Percentiles rank a stretch among this genome's conserved stretches.
Evolutionary conservation across 2,113 vertebrate genomes (phyloP).

Genomic region (Fregetta grallaria): DNA sequence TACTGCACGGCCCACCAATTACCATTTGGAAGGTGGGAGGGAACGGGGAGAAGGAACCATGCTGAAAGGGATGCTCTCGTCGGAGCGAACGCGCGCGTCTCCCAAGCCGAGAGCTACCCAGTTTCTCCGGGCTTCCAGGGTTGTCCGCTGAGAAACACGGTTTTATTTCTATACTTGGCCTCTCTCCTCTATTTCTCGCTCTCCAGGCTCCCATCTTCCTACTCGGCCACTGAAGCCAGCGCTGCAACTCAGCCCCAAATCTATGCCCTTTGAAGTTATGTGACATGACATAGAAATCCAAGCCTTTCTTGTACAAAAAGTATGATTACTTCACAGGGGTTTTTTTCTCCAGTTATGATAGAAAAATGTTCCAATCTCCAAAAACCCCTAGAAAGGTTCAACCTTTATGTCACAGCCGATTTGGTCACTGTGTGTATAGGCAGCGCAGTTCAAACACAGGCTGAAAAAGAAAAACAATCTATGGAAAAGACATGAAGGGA

Average conservation of each 20-base stretch:
- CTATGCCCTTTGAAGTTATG: constrained; percentile 57
- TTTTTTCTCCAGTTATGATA: constrained; percentile 18
- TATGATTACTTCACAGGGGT: constrained; percentile 31
- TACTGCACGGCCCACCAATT: not conserved
- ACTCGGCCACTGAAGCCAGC: not conserved
- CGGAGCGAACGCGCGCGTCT: accelerated
- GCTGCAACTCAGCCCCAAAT: constrained; percentile 36
- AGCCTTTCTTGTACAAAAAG: constrained; percentile 54
- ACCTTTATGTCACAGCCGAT: constrained; percentile 55
- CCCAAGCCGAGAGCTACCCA: not conserved
- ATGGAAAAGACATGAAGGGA: constrained; percentile 3
- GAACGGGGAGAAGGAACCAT: not conserved
- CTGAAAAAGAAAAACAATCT: constrained; percentile 51
- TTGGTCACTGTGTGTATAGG: constrained; percentile 44
- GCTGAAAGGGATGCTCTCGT: not conserved
- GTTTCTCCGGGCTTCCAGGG: not conserved
- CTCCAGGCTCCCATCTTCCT: not conserved
- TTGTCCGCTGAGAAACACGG: not conserved
- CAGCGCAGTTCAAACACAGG: constrained; percentile 25
- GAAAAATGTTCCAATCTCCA: constrained; percentile 49
- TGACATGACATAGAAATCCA: constrained; percentile 56
- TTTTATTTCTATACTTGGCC: not conserved
- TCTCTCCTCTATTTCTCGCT: not conserved
- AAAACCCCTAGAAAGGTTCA: constrained; percentile 32
- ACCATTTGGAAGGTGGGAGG: constrained; percentile 33